Evolutionary conservation across 2,888 invertebrate species (phyloP).

Genomic region (Aphrophora alni): DNA sequence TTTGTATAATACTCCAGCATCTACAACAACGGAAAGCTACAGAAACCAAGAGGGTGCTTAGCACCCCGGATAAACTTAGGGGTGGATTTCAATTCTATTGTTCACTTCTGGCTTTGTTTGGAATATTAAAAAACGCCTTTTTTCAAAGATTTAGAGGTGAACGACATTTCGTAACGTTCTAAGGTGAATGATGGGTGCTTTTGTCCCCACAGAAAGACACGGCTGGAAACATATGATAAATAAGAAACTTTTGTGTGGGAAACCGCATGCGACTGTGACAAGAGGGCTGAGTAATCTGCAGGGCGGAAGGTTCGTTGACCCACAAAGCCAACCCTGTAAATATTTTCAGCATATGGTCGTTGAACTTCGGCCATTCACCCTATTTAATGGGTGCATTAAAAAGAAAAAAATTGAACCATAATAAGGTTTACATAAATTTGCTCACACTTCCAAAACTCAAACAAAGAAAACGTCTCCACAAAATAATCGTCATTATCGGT

Average conservation of each 20-base stretch:
- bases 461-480: no score
- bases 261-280: neutral
- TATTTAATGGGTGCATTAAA: no score
- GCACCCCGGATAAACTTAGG: neutral
- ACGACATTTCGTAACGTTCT: neutral
- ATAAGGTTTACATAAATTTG: no score
- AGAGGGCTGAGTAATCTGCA: neutral
- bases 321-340: neutral
- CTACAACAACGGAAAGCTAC: no score
- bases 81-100: neutral
- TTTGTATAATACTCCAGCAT: no score
- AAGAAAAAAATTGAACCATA: no score
- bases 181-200: neutral
- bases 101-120: neutral
- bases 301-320: neutral
- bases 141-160: neutral
- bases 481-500: no score
- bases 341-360: neutral
- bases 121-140: neutral
- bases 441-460: no score
- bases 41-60: neutral
- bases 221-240: neutral
- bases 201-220: neutral
- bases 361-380: neutral
- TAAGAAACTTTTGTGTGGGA: neutral